phyloP scores from a whole-genome alignment of 1,140 invertebrate genomes.

The Drosophila saltans region DNA sequence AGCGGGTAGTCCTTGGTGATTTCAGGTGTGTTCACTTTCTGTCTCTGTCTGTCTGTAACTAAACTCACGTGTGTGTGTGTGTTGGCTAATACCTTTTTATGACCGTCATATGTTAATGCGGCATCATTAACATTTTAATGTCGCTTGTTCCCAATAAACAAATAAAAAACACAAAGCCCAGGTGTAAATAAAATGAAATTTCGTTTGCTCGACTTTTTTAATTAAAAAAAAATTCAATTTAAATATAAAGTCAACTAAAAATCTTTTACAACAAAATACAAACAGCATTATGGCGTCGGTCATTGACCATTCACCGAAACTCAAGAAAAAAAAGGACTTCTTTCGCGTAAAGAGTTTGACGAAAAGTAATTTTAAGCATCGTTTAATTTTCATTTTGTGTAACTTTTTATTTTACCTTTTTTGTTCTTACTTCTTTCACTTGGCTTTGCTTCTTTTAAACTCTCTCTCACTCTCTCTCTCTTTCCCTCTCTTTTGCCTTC shows the following conservation, averaged over 20 bases:
- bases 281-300: constrained; percentile 8
- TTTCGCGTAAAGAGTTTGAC: constrained; percentile 66
- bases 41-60: constrained; percentile 18
- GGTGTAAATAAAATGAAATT: constrained; percentile 19
- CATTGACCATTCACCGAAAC: constrained; percentile 20
- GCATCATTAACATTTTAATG: constrained; percentile 81
- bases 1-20: constrained; percentile 62
- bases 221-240: constrained; percentile 76
- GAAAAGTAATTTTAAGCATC: constrained; percentile 80
- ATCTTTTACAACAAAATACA: constrained; percentile 29
- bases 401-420: constrained; percentile 59
- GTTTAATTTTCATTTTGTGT: constrained; percentile 78
- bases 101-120: constrained; percentile 78
- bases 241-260: constrained; percentile 60
- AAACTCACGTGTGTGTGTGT: constrained; percentile 58
- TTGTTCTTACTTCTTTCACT: too few relatives aligned
- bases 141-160: constrained; percentile 57
- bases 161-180: constrained; percentile 20
- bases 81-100: constrained; percentile 76
- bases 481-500: constrained; percentile 51
- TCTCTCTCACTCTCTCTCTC: not conserved
- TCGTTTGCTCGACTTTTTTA: constrained; percentile 43
- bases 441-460: not conserved
- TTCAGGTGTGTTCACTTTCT: constrained; percentile 34
- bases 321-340: not conserved